Percentiles rank a stretch among this genome's conserved stretches.
phyloP scores from a whole-genome alignment of 2,888 invertebrate genomes.

The Protophormia terraenovae region DNA sequence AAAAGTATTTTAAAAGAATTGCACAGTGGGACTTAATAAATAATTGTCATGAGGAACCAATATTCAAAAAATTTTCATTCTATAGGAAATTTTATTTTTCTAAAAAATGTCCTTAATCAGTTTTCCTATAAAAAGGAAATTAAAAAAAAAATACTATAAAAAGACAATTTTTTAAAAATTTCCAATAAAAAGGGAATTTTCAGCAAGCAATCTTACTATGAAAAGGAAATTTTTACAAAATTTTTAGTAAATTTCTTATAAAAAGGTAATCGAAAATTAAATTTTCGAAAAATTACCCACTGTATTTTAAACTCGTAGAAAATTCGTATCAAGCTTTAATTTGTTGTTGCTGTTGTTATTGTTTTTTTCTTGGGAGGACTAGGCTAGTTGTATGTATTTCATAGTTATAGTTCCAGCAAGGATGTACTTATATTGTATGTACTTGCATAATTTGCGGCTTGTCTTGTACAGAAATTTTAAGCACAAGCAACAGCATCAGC shows the following conservation, averaged over 20 bases:
- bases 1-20: conserved; percentile 22
- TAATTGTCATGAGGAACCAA: too few relatives aligned
- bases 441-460: conserved; percentile 65
- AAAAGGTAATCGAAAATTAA: too few relatives aligned
- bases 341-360: conserved; percentile 7
- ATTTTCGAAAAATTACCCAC: not conserved
- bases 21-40: conserved; percentile 15
- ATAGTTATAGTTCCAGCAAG: conserved; percentile 28
- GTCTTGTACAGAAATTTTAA: conserved; percentile 62
- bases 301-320: not conserved
- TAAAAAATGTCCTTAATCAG: too few relatives aligned
- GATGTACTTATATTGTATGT: conserved; percentile 55
- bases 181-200: too few relatives aligned
- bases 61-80: too few relatives aligned
- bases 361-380: not conserved
- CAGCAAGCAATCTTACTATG: too few relatives aligned
- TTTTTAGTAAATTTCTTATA: too few relatives aligned
- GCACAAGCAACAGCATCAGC: conserved; percentile 61
- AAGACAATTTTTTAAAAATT: too few relatives aligned
- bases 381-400: not conserved
- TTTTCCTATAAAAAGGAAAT: too few relatives aligned
- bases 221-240: too few relatives aligned
- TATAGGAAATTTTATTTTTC: too few relatives aligned
- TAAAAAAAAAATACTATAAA: too few relatives aligned
- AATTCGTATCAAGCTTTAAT: not conserved